Conservation (phyloP, 2,113 vertebrate genomes). For the Hiodon alosoides region DNA sequence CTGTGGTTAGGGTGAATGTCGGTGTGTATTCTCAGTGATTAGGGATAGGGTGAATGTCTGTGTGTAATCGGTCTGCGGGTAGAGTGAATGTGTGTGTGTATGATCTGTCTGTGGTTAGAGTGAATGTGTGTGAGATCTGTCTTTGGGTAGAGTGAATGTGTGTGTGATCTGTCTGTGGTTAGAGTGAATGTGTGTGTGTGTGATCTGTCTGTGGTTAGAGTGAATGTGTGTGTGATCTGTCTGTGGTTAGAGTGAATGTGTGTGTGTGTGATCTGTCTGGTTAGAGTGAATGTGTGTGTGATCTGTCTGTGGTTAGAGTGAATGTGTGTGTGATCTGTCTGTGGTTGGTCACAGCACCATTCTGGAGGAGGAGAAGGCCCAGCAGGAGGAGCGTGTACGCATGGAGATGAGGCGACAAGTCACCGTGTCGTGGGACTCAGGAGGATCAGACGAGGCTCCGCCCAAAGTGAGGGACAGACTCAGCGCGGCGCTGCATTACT, state of each 20-base stretch:
- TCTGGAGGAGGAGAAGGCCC: constrained; percentile 90
- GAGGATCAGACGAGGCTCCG: constrained; percentile 90
- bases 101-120: no score
- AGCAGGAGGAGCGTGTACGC: constrained; percentile 91
- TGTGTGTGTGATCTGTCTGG: not conserved
- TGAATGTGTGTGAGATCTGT: no score
- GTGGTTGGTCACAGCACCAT: constrained; percentile 71
- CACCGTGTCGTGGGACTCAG: constrained; percentile 90
- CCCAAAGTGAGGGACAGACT: constrained; percentile 78
- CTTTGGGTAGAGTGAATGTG: no score
- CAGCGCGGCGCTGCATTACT: not conserved
- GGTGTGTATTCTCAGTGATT: no score
- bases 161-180: no score
- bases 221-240: not conserved
- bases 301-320: not conserved
- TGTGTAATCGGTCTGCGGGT: no score
- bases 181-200: not conserved
- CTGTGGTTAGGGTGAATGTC: no score
- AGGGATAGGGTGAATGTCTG: no score
- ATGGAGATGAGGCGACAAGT: constrained; percentile 96
- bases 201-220: not conserved
- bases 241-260: not conserved
- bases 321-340: not conserved
- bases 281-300: not conserved
- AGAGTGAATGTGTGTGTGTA: no score